Base-by-base conservation (phyloP, 1,140 invertebrate species). In the Bicyclus anynana region DNA sequence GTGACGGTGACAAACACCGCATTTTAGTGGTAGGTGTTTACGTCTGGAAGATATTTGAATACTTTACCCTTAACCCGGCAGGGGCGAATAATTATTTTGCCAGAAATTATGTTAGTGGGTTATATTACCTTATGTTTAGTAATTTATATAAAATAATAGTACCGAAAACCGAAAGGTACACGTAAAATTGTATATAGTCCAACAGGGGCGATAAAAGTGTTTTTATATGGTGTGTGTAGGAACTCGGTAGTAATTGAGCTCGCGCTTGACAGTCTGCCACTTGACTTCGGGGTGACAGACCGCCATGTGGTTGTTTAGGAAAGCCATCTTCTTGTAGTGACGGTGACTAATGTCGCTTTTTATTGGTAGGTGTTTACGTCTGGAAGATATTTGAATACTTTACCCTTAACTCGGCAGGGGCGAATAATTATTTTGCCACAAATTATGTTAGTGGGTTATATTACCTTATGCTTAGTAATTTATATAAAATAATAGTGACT, bases 241-340 rank as follows among this genome's bases (percentile, higher is more conserved):
- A 37, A 51, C 16, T 29, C 27, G 7, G 55, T 55, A 61, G 37
- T 61, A 61, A 14, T 37, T 35, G 12, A 50, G 10, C n/a, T 61
- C 59, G 1, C 23, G 13, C 14, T 42, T 50, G 0, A 33, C 17
- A 2, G 12, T 29, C 9, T 29, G 20, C 42, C 42, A 46, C 14
- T 46, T 56, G n/a, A 47, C 9, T 2, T 56, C 48, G 1, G 38
- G 23, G 14, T 61, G 59, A 9, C 29, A 44, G 1, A 27, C 20
- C 20, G 13, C 23, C 9, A 51, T 35, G 38, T 55, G 53, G 12
- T 13, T 38, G 14, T 20, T 42, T 10, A 51, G 21, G 0, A 47
- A 14, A 1, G 17, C 44, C 5, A 40, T 17, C 14, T 37, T 61
- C 13, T 54, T 55, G 21, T 46, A 61, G 7, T 20, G 23, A 2